Evolutionary conservation across 2,113 vertebrate species (phyloP).

Genomic region (Microcebus jonahi): DNA sequence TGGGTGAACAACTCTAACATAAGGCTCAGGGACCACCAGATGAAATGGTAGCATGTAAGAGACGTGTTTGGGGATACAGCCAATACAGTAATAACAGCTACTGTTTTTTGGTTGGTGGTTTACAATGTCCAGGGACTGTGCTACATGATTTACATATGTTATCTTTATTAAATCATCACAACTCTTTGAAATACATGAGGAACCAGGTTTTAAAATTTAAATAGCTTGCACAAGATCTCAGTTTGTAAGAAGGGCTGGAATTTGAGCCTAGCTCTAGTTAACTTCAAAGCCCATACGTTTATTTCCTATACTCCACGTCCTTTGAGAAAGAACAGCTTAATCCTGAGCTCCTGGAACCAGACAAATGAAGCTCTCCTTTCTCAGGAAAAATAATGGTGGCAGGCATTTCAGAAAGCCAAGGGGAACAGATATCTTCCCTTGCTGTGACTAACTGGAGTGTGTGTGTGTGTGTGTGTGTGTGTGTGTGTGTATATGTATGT

Average conservation of each 20-base stretch:
- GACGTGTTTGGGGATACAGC: neutral
- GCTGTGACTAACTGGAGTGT: neutral
- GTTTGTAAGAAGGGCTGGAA: neutral
- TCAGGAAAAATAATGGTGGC: neutral
- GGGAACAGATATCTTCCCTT: neutral
- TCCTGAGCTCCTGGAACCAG: neutral
- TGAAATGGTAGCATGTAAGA: neutral
- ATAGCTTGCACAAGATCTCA: neutral
- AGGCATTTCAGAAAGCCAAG: neutral
- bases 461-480: neutral
- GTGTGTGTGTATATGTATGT: neutral
- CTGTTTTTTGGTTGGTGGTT: neutral
- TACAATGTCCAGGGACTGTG: neutral
- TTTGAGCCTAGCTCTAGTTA: neutral
- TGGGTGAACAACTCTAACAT: neutral
- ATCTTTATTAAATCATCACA: neutral
- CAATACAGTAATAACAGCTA: neutral
- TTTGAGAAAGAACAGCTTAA: slow-evolving; percentile 4
- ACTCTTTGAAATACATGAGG: neutral
- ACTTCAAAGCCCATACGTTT: neutral
- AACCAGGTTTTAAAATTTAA: slow-evolving; percentile 6
- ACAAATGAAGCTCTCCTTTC: neutral
- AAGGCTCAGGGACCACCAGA: neutral
- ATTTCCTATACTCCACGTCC: neutral
- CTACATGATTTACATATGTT: neutral